phyloP scores from a whole-genome alignment of 2,888 invertebrate genomes.

The Anthrax anthrax region DNA sequence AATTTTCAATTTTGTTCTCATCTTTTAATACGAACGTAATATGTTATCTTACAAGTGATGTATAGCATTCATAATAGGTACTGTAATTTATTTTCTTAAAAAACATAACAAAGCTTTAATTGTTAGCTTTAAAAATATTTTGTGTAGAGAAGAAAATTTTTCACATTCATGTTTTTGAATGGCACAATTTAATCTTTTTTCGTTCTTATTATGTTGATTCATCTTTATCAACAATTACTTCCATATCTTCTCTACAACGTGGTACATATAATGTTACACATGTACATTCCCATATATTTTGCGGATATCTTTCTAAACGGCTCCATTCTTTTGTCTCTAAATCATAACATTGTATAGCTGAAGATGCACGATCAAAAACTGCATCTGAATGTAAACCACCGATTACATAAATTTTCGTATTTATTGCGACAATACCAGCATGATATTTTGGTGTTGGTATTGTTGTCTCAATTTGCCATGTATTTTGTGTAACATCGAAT shows the following conservation, averaged over 20 bases:
- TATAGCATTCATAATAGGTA: too few species aligned
- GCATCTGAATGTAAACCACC: conserved; percentile 53
- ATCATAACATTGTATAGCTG: conserved; percentile 51
- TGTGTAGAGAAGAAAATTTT: too few species aligned
- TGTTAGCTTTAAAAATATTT: too few species aligned
- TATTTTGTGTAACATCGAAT: conserved; percentile 42
- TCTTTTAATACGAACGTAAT: too few species aligned
- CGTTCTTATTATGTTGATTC: neutral
- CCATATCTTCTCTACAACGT: conserved; percentile 26
- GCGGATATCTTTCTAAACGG: conserved; percentile 46
- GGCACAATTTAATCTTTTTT: neutral
- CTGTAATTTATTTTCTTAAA: too few species aligned
- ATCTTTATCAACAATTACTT: conserved; percentile 8
- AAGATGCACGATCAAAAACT: conserved; percentile 51
- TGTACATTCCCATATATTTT: conserved; percentile 57
- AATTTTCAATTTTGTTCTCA: too few species aligned
- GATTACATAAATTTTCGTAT: conserved; percentile 48
- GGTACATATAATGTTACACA: conserved; percentile 54
- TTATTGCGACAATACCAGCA: conserved; percentile 48
- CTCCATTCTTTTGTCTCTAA: conserved; percentile 45
- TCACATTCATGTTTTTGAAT: too few species aligned
- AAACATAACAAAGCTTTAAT: too few species aligned
- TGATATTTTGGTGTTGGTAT: conserved; percentile 54
- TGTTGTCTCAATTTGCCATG: conserved; percentile 45
- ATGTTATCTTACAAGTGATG: too few species aligned